Conservation (phyloP, 2,888 invertebrate genomes). For the Fragum sueziense region DNA sequence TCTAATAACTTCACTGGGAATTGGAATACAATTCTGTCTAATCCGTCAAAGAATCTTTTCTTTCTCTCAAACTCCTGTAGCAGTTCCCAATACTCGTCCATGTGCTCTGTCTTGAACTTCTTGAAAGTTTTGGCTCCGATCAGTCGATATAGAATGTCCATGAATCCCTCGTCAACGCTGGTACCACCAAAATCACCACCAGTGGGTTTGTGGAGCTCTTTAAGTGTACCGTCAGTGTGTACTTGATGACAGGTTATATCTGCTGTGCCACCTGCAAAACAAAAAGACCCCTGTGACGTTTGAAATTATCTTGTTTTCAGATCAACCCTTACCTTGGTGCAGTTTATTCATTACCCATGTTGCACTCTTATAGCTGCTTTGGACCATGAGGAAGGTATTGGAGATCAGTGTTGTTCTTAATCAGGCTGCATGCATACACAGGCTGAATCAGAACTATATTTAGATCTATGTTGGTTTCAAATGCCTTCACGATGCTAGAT, state of each 20-base stretch:
- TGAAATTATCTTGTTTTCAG: no score
- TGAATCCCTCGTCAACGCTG: constrained; percentile 40
- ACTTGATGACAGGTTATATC: constrained; percentile 54
- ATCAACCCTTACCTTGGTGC: no score
- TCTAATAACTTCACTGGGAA: constrained; percentile 36
- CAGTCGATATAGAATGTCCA: constrained; percentile 9
- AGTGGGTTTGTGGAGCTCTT: constrained; percentile 44
- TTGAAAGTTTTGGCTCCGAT: constrained; percentile 26
- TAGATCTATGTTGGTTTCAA: no score
- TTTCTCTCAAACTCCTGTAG: constrained; percentile 44
- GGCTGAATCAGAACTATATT: no score
- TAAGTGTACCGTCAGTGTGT: constrained; percentile 30
- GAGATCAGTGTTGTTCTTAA: no score
- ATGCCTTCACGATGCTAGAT: no score
- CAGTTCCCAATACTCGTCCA: constrained; percentile 48
- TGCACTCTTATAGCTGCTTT: no score
- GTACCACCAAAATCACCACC: constrained; percentile 57
- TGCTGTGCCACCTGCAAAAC: constrained; percentile 51
- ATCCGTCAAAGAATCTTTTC: constrained; percentile 44
- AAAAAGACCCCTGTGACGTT: no score
- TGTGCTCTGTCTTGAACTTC: constrained; percentile 23
- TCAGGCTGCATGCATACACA: no score
- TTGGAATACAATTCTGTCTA: constrained; percentile 20
- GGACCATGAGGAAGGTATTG: no score
- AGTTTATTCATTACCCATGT: no score